phyloP scores from a whole-genome alignment of 2,797 vertebrate genomes.

The Myoxocephalus aenaeus region DNA sequence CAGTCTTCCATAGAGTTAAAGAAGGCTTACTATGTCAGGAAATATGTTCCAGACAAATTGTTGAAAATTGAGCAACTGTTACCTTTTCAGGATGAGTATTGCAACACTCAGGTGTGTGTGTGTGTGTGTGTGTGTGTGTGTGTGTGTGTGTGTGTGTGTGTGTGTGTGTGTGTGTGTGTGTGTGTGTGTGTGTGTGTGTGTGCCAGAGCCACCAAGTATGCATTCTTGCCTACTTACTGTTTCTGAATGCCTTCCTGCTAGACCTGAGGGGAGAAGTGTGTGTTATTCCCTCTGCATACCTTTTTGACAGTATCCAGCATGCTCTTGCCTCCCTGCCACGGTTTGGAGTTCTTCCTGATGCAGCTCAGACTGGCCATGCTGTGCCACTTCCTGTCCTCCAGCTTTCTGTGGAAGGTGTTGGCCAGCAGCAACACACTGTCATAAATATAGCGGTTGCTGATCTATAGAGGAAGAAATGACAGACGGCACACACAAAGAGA shows the following conservation, averaged over 20 bases:
- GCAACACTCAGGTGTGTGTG: background rate
- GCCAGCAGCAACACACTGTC: conserved; percentile 94
- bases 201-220: background rate
- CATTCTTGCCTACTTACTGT: background rate
- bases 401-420: conserved; percentile 97
- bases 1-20: background rate
- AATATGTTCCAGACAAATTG: background rate
- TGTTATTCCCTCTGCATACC: conserved; percentile 80
- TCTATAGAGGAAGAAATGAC: conserved; percentile 78
- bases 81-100: background rate
- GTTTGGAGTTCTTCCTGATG: conserved; percentile 97
- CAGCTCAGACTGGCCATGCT: conserved; percentile 99
- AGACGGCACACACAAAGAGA: background rate
- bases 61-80: background rate
- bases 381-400: conserved; percentile 99
- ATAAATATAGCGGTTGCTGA: conserved; percentile 97
- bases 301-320: conserved; percentile 99
- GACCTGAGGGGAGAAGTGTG: background rate
- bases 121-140: background rate
- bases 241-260: background rate
- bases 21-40: background rate
- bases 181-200: background rate
- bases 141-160: background rate
- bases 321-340: conserved; percentile 98
- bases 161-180: background rate